Percentiles rank a stretch among this genome's conserved stretches.
These are phyloP conservation scores for Acutogordius australiensis DNA, from an alignment of 2,888 invertebrate genomes.

Conservation along the genomic window DNA sequence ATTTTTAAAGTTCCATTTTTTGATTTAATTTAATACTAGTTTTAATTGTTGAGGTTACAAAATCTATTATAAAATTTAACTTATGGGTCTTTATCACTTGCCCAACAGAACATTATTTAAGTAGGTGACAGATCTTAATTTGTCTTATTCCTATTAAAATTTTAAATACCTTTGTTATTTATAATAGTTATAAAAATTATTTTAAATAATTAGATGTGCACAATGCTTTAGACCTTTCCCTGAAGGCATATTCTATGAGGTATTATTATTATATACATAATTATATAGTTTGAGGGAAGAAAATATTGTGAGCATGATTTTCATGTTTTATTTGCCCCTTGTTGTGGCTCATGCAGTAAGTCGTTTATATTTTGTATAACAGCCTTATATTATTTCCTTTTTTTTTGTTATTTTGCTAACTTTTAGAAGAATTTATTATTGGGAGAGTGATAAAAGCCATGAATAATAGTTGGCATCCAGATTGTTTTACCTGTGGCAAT, in stretches of 20 bases:
- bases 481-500: slow-evolving; percentile 79
- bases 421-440: slow-evolving; percentile 62
- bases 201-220: slow-evolving; percentile 39
- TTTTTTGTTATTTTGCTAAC: slow-evolving; percentile 4
- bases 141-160: too few species aligned
- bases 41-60: too few species aligned
- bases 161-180: too few species aligned
- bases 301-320: slow-evolving; percentile 98
- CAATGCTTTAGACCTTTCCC: slow-evolving; percentile 93
- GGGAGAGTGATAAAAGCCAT: slow-evolving; percentile 97
- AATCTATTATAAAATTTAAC: too few species aligned
- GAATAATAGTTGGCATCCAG: slow-evolving; percentile 94
- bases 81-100: too few species aligned
- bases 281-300: slow-evolving; percentile 52
- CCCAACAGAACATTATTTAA: too few species aligned
- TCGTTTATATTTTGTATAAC: too few species aligned
- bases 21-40: too few species aligned
- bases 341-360: slow-evolving; percentile 47
- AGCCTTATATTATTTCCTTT: background rate
- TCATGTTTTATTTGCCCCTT: slow-evolving; percentile 73
- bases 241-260: slow-evolving; percentile 80
- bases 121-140: too few species aligned
- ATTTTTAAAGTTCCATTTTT: too few species aligned
- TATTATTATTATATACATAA: slow-evolving; percentile 16
- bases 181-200: background rate